Conservation (phyloP, 2,797 vertebrate genomes). For the Chromobotia macracanthus region DNA sequence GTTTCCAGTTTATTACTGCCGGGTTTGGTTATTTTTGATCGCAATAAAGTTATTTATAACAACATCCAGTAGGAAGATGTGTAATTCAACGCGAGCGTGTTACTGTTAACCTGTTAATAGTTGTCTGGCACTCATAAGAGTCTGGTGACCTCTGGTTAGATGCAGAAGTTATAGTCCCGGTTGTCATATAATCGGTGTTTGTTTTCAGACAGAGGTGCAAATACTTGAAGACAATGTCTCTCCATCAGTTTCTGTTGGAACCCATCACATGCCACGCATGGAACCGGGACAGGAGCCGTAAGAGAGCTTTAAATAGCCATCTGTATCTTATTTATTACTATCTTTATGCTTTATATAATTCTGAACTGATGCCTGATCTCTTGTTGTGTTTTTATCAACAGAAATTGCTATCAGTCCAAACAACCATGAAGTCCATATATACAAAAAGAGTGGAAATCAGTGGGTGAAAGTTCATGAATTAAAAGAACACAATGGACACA, state of each 20-base stretch:
- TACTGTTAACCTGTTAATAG: background rate
- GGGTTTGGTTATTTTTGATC: background rate
- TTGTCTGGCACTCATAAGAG: background rate
- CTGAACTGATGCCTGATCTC: background rate
- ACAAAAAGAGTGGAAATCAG: conserved; percentile 95
- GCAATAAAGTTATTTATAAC: background rate
- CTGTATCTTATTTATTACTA: no score
- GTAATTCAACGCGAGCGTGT: background rate
- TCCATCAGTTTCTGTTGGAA: conserved; percentile 97
- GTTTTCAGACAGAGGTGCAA: conserved; percentile 70
- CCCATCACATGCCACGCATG: conserved; percentile 99
- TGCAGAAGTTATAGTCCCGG: background rate
- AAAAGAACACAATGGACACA: conserved; percentile 98
- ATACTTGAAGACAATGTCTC: conserved; percentile 88
- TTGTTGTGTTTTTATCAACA: conserved; percentile 58
- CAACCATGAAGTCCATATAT: conserved; percentile 99
- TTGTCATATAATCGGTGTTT: conserved; percentile 23
- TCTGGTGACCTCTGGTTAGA: background rate
- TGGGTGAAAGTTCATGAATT: conserved; percentile 96
- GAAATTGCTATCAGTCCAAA: conserved; percentile 99
- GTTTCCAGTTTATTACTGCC: background rate
- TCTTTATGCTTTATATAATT: no score
- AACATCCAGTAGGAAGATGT: background rate
- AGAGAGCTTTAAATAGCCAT: conserved; percentile 63
- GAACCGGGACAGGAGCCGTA: conserved; percentile 97